Evolutionary conservation across 2,113 vertebrate genomes (phyloP).

Genomic region (Hystrix brachyura): DNA sequence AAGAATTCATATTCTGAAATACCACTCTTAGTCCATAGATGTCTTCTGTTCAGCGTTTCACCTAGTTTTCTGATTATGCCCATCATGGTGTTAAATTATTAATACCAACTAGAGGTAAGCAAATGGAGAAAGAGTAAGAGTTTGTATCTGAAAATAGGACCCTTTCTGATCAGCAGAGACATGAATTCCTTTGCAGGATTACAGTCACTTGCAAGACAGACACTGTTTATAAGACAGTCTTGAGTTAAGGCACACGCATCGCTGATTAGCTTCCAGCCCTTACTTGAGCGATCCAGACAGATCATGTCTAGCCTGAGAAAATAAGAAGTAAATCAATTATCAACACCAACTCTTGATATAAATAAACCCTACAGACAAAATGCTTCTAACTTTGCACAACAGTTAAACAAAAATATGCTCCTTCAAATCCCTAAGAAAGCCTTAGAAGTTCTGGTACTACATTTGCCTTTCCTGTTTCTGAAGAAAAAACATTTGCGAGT

Average conservation of each 20-base stretch:
- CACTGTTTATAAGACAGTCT: neutral
- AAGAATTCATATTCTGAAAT: neutral
- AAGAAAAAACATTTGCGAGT: neutral
- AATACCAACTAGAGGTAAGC: neutral
- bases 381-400: neutral
- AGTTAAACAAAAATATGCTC: constrained; percentile 18
- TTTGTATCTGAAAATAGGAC: neutral
- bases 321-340: constrained; percentile 24
- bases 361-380: neutral
- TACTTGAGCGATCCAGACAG: neutral
- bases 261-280: neutral
- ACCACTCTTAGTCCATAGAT: neutral
- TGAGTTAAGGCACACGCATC: neutral
- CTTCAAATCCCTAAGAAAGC: constrained; percentile 41
- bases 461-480: constrained; percentile 37
- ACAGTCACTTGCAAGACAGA: neutral
- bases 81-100: neutral
- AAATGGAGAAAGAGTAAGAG: neutral
- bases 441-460: neutral
- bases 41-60: neutral
- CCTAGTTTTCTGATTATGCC: neutral
- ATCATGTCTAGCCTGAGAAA: neutral
- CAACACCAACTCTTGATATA: constrained; percentile 1
- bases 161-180: neutral
- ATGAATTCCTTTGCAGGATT: neutral